Conservation (phyloP, 2,888 invertebrate genomes). For the Congeria kusceri region DNA sequence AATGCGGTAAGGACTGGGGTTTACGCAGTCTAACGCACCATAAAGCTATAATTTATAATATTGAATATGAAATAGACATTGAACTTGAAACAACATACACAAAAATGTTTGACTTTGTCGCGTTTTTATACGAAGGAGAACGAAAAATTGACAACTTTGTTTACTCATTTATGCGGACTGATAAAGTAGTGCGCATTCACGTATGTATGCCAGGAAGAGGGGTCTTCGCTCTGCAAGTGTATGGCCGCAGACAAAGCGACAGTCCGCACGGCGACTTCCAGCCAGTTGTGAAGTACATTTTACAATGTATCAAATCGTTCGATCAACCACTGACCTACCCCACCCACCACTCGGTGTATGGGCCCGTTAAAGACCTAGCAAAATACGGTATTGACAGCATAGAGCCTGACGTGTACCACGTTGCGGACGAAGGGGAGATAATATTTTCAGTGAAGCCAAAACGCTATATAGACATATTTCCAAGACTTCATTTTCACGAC, state of each 20-base stretch:
- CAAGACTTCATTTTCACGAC: constrained; percentile 38
- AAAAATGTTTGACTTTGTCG: constrained; percentile 38
- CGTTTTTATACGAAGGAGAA: constrained; percentile 39
- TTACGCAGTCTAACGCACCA: constrained; percentile 39
- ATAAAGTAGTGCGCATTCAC: constrained; percentile 37
- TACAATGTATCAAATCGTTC: constrained; percentile 35
- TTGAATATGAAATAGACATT: constrained; percentile 46
- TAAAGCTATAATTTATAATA: constrained; percentile 30
- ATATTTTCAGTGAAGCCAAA: constrained; percentile 34
- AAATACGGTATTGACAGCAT: constrained; percentile 29
- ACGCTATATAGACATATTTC: constrained; percentile 28
- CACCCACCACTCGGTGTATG: constrained; percentile 35
- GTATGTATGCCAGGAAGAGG: constrained; percentile 30
- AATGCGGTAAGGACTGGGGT: constrained; percentile 58
- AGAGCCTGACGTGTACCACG: constrained; percentile 27
- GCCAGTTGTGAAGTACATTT: constrained; percentile 48
- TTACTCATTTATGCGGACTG: constrained; percentile 35
- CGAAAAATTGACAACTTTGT: constrained; percentile 49
- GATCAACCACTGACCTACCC: constrained; percentile 42
- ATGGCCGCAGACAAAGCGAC: constrained; percentile 44
- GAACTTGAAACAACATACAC: constrained; percentile 27
- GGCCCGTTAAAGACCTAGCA: constrained; percentile 28
- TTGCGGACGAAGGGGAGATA: constrained; percentile 43
- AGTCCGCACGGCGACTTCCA: constrained; percentile 35
- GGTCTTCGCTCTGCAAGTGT: constrained; percentile 35